These are phyloP conservation scores for Cisticola juncidis DNA, from an alignment of 2,113 vertebrate species.

Conservation along the genomic window DNA sequence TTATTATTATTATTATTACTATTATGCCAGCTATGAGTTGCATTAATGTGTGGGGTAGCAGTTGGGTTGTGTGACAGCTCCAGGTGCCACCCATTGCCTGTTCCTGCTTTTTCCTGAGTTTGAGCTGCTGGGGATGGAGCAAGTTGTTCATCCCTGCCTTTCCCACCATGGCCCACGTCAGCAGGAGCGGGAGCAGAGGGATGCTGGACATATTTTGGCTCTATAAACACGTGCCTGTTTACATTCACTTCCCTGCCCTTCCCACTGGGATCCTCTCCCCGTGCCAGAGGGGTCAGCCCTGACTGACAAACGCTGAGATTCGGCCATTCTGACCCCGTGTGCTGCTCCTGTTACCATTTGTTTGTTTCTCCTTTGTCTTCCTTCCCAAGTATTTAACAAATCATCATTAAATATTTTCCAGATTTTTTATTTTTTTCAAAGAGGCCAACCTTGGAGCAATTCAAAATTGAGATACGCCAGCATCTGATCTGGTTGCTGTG, in stretches of 20 bases:
- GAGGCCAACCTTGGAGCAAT: not conserved
- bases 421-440: not conserved
- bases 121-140: not conserved
- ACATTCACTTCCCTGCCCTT: not conserved
- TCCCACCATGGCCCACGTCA: not conserved
- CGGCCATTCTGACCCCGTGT: not conserved
- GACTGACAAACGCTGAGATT: not conserved
- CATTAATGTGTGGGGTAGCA: fast-evolving
- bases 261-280: not conserved
- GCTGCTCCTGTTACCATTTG: not conserved
- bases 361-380: constrained; percentile 10
- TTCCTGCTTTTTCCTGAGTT: not conserved
- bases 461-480: fast-evolving
- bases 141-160: not conserved
- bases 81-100: fast-evolving
- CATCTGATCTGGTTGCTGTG: not conserved
- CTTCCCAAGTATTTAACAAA: not conserved
- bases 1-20: too few relatives aligned
- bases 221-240: constrained; percentile 42
- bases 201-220: constrained; percentile 41
- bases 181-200: not conserved
- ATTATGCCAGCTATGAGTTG: not conserved
- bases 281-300: not conserved
- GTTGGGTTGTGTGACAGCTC: not conserved
- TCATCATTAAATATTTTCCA: not conserved